phyloP scores from a whole-genome alignment of 2,113 vertebrate genomes.

The Trichechus manatus region DNA sequence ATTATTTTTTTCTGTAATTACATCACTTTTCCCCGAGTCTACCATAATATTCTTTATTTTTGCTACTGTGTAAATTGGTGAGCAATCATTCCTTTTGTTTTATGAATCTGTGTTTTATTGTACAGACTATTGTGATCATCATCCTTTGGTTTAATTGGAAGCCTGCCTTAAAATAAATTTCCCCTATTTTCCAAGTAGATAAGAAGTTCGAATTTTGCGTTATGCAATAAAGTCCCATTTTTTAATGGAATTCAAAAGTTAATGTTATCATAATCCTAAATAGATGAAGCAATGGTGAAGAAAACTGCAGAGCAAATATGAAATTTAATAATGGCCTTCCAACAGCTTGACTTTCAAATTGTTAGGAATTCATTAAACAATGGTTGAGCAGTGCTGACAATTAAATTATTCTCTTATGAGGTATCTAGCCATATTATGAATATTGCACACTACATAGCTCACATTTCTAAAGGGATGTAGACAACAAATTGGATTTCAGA shows the following conservation, averaged over 20 bases:
- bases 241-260: conserved; percentile 80
- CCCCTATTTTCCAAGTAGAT: conserved; percentile 46
- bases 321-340: conserved; percentile 85
- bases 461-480: conserved; percentile 82
- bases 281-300: conserved; percentile 80
- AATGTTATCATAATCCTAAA: conserved; percentile 82
- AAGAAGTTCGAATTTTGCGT: conserved; percentile 66
- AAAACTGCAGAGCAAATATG: conserved; percentile 85
- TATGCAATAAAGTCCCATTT: conserved; percentile 63
- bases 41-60: background rate
- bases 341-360: conserved; percentile 84
- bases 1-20: conserved; percentile 61
- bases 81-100: conserved; percentile 25
- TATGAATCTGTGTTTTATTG: conserved; percentile 38
- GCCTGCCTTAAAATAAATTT: conserved; percentile 60
- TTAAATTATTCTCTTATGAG: conserved; percentile 87
- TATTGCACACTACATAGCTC: conserved; percentile 82
- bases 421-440: conserved; percentile 86
- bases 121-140: background rate
- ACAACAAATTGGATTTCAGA: conserved; percentile 85
- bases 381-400: conserved; percentile 84
- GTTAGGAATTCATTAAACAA: conserved; percentile 89
- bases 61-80: background rate
- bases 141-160: conserved; percentile 65
- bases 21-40: background rate